A percentile compares a stretch with the other conserved stretches of the same genome.
phyloP scores from a whole-genome alignment of 2,797 vertebrate genomes.

The Pagetopsis macropterus region DNA sequence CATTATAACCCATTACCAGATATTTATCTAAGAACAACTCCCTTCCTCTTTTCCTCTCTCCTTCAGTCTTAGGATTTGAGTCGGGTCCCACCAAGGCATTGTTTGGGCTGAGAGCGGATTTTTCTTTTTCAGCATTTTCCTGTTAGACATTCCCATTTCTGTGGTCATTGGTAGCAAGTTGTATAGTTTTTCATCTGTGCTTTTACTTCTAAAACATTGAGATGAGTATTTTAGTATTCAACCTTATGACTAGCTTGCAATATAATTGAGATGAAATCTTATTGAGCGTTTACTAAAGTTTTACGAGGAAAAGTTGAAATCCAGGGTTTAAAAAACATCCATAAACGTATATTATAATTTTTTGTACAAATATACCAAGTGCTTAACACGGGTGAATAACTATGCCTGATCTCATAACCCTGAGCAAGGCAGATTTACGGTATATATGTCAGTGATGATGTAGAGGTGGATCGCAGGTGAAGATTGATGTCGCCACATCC shows the following conservation, averaged over 20 bases:
- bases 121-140: conserved; percentile 50
- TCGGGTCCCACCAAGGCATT: conserved; percentile 63
- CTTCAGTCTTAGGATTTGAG: conserved; percentile 57
- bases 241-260: background rate
- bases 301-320: background rate
- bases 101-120: conserved; percentile 61
- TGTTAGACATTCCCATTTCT: conserved; percentile 40
- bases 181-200: background rate
- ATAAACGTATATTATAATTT: no score
- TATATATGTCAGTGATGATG: conserved; percentile 37
- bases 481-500: conserved; percentile 37
- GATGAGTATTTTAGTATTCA: background rate
- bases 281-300: background rate
- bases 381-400: background rate
- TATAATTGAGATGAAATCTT: background rate
- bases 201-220: background rate
- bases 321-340: background rate
- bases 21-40: conserved; percentile 86
- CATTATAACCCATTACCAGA: conserved; percentile 86
- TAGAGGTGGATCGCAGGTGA: conserved; percentile 32
- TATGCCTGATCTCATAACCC: background rate
- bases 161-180: conserved; percentile 3
- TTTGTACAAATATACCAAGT: background rate
- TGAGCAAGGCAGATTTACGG: conserved; percentile 8
- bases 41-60: conserved; percentile 81